phyloP scores from a whole-genome alignment of 2,888 invertebrate genomes.

The Tachina lurida region DNA sequence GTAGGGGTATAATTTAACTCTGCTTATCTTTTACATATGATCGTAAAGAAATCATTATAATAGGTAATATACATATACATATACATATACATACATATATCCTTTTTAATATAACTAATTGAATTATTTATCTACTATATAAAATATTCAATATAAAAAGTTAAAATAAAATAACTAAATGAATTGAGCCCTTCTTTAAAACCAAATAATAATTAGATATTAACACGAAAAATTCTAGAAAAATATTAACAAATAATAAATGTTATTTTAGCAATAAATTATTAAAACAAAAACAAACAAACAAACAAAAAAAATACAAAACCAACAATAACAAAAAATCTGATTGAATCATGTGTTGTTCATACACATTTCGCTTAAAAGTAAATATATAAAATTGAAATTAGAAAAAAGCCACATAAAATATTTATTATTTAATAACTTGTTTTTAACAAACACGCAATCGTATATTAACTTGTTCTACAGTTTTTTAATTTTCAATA shows the following conservation, averaged over 20 bases:
- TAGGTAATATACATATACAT: no score
- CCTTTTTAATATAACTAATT: no score
- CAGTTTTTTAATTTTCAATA: background rate
- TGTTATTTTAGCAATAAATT: background rate
- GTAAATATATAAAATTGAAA: constrained; percentile 22
- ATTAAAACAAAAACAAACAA: background rate
- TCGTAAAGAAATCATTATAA: no score
- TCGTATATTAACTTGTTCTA: constrained; percentile 24
- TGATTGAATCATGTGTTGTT: constrained; percentile 39
- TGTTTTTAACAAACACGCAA: constrained; percentile 58
- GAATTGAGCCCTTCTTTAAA: background rate
- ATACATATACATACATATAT: no score
- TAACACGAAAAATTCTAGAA: background rate
- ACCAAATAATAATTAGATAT: background rate
- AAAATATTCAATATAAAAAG: no score
- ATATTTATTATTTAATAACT: constrained; percentile 53
- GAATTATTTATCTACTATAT: no score
- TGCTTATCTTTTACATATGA: no score
- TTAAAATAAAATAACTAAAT: background rate
- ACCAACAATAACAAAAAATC: background rate
- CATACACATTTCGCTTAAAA: constrained; percentile 6
- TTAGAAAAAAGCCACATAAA: background rate
- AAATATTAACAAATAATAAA: background rate
- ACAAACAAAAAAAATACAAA: background rate
- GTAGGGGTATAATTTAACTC: no score